A percentile compares a stretch with the other conserved stretches of the same genome.
These are phyloP conservation scores for Magallana ariakensis DNA, from an alignment of 1,140 invertebrate species.

Conservation along the genomic window DNA sequence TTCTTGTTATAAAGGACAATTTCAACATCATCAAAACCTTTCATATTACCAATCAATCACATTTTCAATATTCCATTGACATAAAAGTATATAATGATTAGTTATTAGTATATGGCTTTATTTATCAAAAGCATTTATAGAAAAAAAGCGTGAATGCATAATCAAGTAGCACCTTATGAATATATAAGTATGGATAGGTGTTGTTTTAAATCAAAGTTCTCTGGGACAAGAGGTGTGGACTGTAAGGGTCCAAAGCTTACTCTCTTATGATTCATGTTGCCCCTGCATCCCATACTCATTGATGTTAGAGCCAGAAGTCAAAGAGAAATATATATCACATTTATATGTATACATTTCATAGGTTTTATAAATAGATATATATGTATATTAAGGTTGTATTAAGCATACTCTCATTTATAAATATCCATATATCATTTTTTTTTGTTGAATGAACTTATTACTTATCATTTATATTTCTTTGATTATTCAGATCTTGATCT, in stretches of 20 bases:
- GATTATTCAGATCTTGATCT: background rate
- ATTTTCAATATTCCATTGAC: too few relatives aligned
- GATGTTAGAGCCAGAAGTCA: background rate
- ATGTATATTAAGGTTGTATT: background rate
- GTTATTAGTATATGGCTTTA: too few relatives aligned
- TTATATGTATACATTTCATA: background rate
- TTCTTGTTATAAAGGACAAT: background rate
- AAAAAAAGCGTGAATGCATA: conserved; percentile 20
- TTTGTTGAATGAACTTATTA: too few relatives aligned
- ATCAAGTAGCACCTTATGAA: background rate
- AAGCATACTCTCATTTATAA: conserved; percentile 12
- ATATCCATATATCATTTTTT: conserved; percentile 13
- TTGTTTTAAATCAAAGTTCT: background rate
- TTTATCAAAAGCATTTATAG: too few relatives aligned
- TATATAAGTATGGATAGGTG: too few relatives aligned
- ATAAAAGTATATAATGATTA: too few relatives aligned
- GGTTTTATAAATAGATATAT: background rate
- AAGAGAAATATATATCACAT: background rate
- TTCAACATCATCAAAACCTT: background rate
- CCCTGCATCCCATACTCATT: background rate
- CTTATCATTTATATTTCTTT: background rate
- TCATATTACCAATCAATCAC: background rate
- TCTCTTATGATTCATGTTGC: background rate
- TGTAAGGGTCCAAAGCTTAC: background rate
- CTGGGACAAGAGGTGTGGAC: background rate